Evolutionary conservation across 2,113 vertebrate species (phyloP), one percentile per base, ranked within the genome.

Genomic region (Crocuta crocuta): DNA sequence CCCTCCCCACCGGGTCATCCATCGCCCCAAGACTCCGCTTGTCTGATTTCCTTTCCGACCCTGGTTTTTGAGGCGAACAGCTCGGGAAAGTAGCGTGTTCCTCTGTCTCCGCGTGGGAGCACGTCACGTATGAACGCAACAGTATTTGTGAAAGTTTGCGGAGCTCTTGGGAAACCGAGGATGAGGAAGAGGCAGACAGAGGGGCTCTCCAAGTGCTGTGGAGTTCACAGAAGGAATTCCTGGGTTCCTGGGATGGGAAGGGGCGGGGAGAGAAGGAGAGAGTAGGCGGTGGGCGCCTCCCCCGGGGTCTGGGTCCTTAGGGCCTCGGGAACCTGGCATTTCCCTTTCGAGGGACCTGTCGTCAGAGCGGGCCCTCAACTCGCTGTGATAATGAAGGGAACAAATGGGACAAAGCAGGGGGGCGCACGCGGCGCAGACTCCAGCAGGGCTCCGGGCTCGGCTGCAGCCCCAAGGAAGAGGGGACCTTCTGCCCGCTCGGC

Each of bases 101-200:
- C 48, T 53, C 31, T 3, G 4, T 35, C 82, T 91, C 35, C 43
- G 5, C 21, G 15, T 96, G 92, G 89, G 31, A 80, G 43, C 89
- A 68, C 12, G 1, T 61, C 3, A 53, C 63, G 53, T 73, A 63
- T 80, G 61, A 48, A 83, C 71, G 28, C 50, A 80, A 71, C 2
- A 10, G 43, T 53, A 21, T 95, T 78, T 70, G 85, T 39, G 71
- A 98, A 98, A 98, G 97, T 98, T 98, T 97, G 80, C 31, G 0
- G 78, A 97, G 95, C 85, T 92, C 81, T 17, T 45, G 91, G 55
- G 86, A 91, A 95, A 87, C 35, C 9, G 16, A 94, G 48, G 16
- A 53, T 6, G 65, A 26, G 7, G 81, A 74, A 81, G 86, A 61
- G 7, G 13, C 26, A 24, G 58, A 87, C 48, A 39, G 45, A 45